Evolutionary conservation across 2,113 vertebrate species (phyloP).

Genomic region (Trichomycterus rosablanca): DNA sequence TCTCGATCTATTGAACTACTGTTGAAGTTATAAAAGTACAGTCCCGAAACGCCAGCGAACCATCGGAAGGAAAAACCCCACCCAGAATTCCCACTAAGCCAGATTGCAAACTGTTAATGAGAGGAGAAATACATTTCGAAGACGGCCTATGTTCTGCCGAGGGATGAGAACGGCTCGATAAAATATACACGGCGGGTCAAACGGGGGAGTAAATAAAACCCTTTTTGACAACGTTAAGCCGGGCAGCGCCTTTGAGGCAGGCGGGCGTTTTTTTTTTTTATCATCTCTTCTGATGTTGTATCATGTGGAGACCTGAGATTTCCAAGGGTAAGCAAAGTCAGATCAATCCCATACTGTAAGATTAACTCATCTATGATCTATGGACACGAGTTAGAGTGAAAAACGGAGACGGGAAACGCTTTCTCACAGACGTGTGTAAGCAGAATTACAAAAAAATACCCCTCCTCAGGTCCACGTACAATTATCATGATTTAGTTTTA

Average conservation of each 20-base stretch:
- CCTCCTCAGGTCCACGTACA: too few relatives aligned
- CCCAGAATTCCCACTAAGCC: too few relatives aligned
- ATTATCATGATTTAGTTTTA: too few relatives aligned
- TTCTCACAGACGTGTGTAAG: background rate
- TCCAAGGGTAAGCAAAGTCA: slow-evolving; percentile 80
- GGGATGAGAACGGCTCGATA: slow-evolving; percentile 77
- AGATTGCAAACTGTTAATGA: slow-evolving; percentile 74
- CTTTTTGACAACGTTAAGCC: slow-evolving; percentile 82
- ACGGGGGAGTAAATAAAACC: slow-evolving; percentile 66
- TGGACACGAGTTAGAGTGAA: too few relatives aligned
- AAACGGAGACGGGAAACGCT: slow-evolving; percentile 1
- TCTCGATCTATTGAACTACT: too few relatives aligned
- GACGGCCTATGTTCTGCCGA: slow-evolving; percentile 62
- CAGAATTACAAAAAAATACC: background rate
- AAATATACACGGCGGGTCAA: slow-evolving; percentile 79
- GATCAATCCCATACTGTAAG: slow-evolving; percentile 67
- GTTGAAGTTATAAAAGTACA: too few relatives aligned
- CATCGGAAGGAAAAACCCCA: too few relatives aligned
- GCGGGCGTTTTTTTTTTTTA: slow-evolving; percentile 71
- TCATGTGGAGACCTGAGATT: slow-evolving; percentile 68
- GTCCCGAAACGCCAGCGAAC: too few relatives aligned
- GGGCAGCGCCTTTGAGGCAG: slow-evolving; percentile 73
- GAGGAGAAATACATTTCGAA: slow-evolving; percentile 74
- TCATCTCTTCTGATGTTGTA: slow-evolving; percentile 77
- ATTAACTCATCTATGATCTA: too few relatives aligned